Conservation (phyloP, 2,797 vertebrate genomes). For the Nannoperca australis region DNA sequence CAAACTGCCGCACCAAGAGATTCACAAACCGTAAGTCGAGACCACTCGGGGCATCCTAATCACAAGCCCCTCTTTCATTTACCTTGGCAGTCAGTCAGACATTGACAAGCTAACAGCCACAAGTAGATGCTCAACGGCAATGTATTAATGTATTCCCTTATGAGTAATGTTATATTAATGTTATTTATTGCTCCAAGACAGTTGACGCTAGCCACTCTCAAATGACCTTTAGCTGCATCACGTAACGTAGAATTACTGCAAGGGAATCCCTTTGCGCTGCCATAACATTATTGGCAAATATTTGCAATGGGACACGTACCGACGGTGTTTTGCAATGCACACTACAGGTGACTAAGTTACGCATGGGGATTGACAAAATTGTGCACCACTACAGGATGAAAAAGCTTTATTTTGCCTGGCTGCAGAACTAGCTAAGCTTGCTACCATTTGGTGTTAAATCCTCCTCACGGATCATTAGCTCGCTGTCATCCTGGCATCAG, state of each 20-base stretch:
- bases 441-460: slow-evolving; percentile 81
- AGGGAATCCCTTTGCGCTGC: slow-evolving; percentile 78
- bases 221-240: slow-evolving; percentile 83
- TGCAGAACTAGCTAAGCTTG: slow-evolving; percentile 59
- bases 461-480: slow-evolving; percentile 76
- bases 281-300: slow-evolving; percentile 28
- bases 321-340: slow-evolving; percentile 3
- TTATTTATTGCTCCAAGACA: slow-evolving; percentile 24
- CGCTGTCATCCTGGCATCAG: slow-evolving; percentile 81
- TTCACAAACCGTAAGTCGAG: slow-evolving; percentile 39
- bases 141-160: not conserved
- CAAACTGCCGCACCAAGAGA: slow-evolving; percentile 58
- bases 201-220: slow-evolving; percentile 56
- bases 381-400: not conserved
- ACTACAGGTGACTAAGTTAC: not conserved
- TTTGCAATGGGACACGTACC: slow-evolving; percentile 22
- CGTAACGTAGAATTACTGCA: slow-evolving; percentile 65
- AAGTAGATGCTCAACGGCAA: slow-evolving; percentile 16
- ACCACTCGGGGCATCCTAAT: slow-evolving; percentile 26
- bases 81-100: slow-evolving; percentile 22
- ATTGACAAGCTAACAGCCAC: not conserved
- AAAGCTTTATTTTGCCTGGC: slow-evolving; percentile 15
- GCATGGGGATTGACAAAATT: not conserved
- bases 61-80: slow-evolving; percentile 18
- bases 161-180: not conserved